These are phyloP conservation scores for Dipodomys ordii DNA, from an alignment of 2,113 vertebrate species.

Conservation along the genomic window DNA sequence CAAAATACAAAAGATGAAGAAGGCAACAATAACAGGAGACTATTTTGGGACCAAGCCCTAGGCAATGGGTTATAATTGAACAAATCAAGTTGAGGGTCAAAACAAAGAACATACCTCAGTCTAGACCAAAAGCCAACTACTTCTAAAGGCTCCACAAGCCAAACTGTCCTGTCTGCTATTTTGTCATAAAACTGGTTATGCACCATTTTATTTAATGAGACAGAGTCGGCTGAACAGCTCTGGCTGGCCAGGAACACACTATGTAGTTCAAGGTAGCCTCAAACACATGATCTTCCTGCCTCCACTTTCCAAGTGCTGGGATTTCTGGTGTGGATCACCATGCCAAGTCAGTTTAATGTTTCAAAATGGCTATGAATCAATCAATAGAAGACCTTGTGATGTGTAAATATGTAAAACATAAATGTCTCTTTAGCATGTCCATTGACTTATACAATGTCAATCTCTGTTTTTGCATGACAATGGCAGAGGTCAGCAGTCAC, in stretches of 20 bases:
- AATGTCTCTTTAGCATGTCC: neutral
- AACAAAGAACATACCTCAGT: neutral
- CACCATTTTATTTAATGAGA: neutral
- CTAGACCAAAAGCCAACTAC: too few species aligned
- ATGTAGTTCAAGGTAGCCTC: too few species aligned
- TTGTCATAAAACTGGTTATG: neutral
- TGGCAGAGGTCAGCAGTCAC: neutral
- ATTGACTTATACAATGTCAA: neutral
- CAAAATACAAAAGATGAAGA: conserved; percentile 14
- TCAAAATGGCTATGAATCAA: neutral
- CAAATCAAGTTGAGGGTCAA: neutral
- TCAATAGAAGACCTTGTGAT: neutral
- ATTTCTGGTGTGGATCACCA: too few species aligned
- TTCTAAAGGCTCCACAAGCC: neutral
- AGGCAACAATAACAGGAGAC: neutral
- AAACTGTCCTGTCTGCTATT: neutral
- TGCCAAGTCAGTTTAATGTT: neutral
- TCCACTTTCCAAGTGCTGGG: neutral
- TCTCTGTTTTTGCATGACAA: neutral
- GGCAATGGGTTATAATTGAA: neutral
- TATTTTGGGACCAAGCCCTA: neutral
- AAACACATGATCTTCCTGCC: too few species aligned
- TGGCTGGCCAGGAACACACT: too few species aligned
- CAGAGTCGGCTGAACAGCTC: too few species aligned
- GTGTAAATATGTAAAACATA: conserved; percentile 11